These are phyloP conservation scores for Bufo gargarizans DNA, from an alignment of 2,113 vertebrate genomes.

Conservation along the genomic window DNA sequence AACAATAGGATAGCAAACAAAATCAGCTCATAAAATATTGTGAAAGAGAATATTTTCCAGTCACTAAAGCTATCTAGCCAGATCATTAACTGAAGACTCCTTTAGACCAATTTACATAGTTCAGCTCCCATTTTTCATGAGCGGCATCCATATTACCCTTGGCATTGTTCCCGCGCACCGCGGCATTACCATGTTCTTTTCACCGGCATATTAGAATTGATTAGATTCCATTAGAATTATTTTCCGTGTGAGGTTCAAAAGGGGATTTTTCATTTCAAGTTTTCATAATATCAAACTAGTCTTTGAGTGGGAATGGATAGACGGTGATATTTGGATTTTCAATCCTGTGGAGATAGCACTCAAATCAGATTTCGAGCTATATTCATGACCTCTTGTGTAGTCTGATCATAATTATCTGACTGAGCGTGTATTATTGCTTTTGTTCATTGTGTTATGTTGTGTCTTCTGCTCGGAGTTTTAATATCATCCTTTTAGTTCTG, in stretches of 20 bases:
- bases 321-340: conserved; percentile 48
- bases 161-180: conserved; percentile 35
- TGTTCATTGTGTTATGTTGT: conserved; percentile 41
- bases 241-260: conserved; percentile 46
- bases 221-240: conserved; percentile 56
- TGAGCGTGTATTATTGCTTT: conserved; percentile 32
- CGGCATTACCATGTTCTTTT: conserved; percentile 38
- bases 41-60: neutral
- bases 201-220: conserved; percentile 48
- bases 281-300: conserved; percentile 53
- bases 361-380: conserved; percentile 41
- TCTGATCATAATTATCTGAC: conserved; percentile 40
- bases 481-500: conserved; percentile 45
- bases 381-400: conserved; percentile 49
- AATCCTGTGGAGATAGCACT: conserved; percentile 46
- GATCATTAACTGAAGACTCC: conserved; percentile 27
- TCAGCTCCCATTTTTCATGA: conserved; percentile 28
- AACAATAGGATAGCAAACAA: neutral
- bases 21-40: neutral
- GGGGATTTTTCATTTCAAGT: conserved; percentile 56
- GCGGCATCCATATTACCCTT: conserved; percentile 31
- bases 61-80: neutral
- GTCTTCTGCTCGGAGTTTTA: conserved; percentile 32
- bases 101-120: conserved; percentile 36
- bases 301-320: conserved; percentile 41